phyloP scores from a whole-genome alignment of 2,797 vertebrate genomes.

The Echiichthys vipera region DNA sequence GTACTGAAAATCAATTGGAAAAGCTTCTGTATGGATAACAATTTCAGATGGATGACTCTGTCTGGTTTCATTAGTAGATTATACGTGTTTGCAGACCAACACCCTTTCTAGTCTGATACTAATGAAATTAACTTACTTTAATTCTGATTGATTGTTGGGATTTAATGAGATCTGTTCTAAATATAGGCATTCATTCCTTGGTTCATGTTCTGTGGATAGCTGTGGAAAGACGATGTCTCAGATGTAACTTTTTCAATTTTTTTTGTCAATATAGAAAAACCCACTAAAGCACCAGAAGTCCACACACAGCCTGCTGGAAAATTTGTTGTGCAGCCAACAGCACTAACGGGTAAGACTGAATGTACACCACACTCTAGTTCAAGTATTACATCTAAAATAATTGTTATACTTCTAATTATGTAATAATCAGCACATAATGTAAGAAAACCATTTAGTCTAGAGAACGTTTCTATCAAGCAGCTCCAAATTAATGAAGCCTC shows the following conservation, averaged over 20 bases:
- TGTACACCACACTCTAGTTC: not conserved
- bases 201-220: not conserved
- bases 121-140: constrained; percentile 18
- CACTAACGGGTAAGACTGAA: constrained; percentile 32
- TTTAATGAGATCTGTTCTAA: constrained; percentile 42
- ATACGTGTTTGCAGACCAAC: constrained; percentile 29
- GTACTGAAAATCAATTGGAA: constrained; percentile 39
- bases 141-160: constrained; percentile 28
- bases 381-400: not conserved
- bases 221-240: not conserved
- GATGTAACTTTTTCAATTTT: not conserved
- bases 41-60: constrained; percentile 35
- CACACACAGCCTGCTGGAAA: not conserved
- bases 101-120: not conserved
- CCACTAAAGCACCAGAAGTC: constrained; percentile 30
- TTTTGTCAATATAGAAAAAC: constrained; percentile 18
- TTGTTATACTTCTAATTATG: no score
- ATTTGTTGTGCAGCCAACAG: constrained; percentile 11
- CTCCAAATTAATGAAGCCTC: no score
- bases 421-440: no score
- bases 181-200: not conserved
- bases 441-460: no score
- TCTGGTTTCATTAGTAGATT: constrained; percentile 31
- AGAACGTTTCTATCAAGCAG: no score
- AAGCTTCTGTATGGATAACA: constrained; percentile 10